Evolutionary conservation across 2,113 vertebrate species (phyloP).

Genomic region (Mus spicilegus): DNA sequence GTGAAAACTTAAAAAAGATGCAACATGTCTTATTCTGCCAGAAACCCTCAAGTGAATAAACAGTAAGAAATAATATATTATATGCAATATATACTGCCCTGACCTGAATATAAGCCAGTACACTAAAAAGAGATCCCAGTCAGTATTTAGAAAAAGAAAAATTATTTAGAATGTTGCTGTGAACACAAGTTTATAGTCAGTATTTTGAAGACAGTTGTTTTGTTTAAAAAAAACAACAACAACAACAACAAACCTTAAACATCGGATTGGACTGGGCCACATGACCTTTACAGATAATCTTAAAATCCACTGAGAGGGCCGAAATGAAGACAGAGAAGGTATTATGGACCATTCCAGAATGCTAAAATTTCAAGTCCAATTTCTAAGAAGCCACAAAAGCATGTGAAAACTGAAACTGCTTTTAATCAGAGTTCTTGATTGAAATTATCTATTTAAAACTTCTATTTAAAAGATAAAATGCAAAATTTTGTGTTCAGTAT

Average conservation of each 20-base stretch:
- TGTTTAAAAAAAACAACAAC: background rate
- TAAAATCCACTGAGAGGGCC: background rate
- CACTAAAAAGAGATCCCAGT: background rate
- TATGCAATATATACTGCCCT: background rate
- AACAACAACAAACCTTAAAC: constrained; percentile 7
- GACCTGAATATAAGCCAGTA: constrained; percentile 28
- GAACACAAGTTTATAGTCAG: constrained; percentile 1
- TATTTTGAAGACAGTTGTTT: background rate
- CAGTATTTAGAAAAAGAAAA: constrained; percentile 9
- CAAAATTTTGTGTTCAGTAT: background rate
- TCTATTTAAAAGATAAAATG: constrained; percentile 43
- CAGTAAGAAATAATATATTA: background rate
- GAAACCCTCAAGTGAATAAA: background rate
- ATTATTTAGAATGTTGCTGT: constrained; percentile 43
- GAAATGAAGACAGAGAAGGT: constrained; percentile 31
- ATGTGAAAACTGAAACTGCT: background rate
- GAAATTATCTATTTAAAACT: background rate
- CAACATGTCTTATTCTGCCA: background rate
- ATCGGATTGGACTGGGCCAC: background rate
- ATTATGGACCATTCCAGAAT: background rate
- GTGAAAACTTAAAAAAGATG: constrained; percentile 11
- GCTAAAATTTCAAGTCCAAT: background rate
- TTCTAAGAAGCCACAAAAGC: background rate
- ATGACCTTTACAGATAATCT: background rate
- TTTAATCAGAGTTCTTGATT: background rate